Percentiles rank a stretch among this genome's conserved stretches.
Conservation (phyloP, 2,888 invertebrate genomes). For the Venusia cambrica region DNA sequence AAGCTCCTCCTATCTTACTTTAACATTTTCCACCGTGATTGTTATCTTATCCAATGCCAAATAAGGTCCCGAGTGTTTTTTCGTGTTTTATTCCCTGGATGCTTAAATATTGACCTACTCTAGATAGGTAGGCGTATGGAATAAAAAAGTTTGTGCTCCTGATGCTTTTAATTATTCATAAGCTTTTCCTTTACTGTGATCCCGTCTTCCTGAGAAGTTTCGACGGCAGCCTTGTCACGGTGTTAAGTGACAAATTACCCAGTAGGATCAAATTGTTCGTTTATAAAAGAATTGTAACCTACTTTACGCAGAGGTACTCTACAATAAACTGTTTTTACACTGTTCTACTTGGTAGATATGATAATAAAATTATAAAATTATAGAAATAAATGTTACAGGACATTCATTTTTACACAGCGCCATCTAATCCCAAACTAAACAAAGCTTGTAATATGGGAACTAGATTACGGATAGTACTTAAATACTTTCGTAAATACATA, state of each 20-base stretch:
- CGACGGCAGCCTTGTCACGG: slow-evolving; percentile 56
- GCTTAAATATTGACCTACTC: slow-evolving; percentile 54
- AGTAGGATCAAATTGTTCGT: slow-evolving; percentile 44
- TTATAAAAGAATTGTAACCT: slow-evolving; percentile 24
- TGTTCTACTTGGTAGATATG: too few species aligned
- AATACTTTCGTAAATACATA: too few species aligned
- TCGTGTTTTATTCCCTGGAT: slow-evolving; percentile 47
- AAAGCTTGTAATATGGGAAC: too few species aligned
- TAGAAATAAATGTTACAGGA: too few species aligned
- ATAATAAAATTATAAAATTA: too few species aligned
- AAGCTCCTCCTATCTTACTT: too few species aligned
- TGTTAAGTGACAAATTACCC: slow-evolving; percentile 72
- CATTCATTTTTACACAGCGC: too few species aligned
- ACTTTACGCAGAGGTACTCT: too few species aligned
- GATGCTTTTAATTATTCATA: slow-evolving; percentile 75
- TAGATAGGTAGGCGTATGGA: slow-evolving; percentile 41
- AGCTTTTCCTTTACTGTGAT: slow-evolving; percentile 63
- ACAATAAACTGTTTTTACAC: too few species aligned
- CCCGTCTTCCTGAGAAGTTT: slow-evolving; percentile 54
- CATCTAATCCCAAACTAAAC: too few species aligned
- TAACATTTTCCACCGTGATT: too few species aligned
- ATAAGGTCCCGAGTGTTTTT: slow-evolving; percentile 46
- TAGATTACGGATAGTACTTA: too few species aligned
- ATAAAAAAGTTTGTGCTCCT: slow-evolving; percentile 55
- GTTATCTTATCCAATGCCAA: slow-evolving; percentile 19